Conservation (phyloP, 2,113 vertebrate genomes). For the Elaphurus davidianus region DNA sequence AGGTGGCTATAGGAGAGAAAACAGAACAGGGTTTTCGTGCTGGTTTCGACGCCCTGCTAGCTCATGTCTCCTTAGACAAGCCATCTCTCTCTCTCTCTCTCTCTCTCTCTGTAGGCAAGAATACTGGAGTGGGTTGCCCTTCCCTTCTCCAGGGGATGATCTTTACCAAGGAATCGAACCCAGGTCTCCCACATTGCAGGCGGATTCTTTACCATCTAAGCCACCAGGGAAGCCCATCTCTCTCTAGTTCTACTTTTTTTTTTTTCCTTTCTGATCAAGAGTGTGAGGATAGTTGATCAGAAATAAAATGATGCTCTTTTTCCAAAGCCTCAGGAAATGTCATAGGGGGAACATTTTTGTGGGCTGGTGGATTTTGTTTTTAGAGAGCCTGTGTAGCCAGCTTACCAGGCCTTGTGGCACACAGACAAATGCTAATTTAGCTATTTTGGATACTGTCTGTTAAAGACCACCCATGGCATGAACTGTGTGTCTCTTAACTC, state of each 20-base stretch:
- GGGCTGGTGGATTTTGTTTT: not conserved
- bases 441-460: slow-evolving; percentile 9
- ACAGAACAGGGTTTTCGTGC: not conserved
- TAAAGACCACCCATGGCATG: slow-evolving; percentile 24
- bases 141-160: not conserved
- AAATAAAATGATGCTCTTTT: not conserved
- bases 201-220: not conserved
- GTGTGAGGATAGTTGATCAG: not conserved
- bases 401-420: not conserved
- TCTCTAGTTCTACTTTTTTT: not conserved
- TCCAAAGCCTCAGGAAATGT: not conserved
- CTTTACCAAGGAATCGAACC: not conserved
- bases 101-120: not conserved
- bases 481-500: not conserved
- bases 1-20: not conserved
- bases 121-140: not conserved
- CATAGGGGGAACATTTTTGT: slow-evolving; percentile 13
- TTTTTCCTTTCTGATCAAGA: not conserved
- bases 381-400: not conserved
- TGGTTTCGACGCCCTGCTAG: no score
- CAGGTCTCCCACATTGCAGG: not conserved
- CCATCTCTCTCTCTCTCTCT: not conserved
- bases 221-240: not conserved
- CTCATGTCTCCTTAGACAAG: not conserved
- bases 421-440: slow-evolving; percentile 7